Evolutionary conservation across 2,797 vertebrate species (phyloP).

Genomic region (Emydoidea blandingii): DNA sequence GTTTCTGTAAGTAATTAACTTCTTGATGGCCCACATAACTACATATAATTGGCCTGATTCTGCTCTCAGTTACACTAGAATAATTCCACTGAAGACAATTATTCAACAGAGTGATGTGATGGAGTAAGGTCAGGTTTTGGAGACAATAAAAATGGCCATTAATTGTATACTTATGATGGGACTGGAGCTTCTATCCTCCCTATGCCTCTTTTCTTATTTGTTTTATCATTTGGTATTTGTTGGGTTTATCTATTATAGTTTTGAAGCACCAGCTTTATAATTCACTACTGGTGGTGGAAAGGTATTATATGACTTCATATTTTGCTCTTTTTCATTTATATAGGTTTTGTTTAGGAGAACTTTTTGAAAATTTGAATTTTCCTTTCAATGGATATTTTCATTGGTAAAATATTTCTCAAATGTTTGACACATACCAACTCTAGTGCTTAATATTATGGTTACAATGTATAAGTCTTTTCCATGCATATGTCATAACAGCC

Average conservation of each 20-base stretch:
- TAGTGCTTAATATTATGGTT: background rate
- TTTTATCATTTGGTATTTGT: background rate
- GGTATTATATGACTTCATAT: background rate
- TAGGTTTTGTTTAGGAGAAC: background rate
- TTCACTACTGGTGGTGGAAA: background rate
- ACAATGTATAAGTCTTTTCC: background rate
- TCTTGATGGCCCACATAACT: slow-evolving; percentile 14
- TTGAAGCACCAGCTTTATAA: background rate
- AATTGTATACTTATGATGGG: background rate
- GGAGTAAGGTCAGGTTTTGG: background rate
- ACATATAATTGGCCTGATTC: background rate
- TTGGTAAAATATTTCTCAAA: background rate
- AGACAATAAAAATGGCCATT: background rate
- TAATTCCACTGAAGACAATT: background rate
- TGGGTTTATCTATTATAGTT: background rate
- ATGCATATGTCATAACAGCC: background rate
- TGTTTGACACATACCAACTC: background rate
- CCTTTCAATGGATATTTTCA: background rate
- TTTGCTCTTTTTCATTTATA: background rate
- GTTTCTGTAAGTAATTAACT: slow-evolving; percentile 38
- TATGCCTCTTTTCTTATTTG: background rate
- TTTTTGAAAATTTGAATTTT: background rate
- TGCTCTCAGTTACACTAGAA: background rate
- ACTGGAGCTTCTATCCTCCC: background rate
- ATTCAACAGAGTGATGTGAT: background rate